phyloP scores from a whole-genome alignment of 2,888 invertebrate genomes.

The Dolomedes plantarius region DNA sequence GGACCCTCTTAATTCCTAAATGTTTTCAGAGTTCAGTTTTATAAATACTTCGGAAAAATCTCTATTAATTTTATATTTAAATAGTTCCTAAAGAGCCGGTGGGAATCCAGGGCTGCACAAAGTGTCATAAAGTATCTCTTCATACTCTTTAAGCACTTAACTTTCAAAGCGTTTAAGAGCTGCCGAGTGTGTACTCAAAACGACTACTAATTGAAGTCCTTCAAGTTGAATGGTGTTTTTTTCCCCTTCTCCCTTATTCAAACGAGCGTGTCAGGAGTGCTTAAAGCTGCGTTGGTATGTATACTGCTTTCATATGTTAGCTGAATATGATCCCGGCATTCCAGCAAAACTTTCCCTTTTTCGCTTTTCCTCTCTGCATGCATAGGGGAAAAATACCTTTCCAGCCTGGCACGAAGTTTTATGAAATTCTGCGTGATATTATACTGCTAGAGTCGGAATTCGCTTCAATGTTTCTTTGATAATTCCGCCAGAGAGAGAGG shows the following conservation, averaged over 20 bases:
- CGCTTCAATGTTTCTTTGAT: slow-evolving; percentile 12
- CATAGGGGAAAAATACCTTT: slow-evolving; percentile 1
- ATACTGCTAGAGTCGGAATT: slow-evolving; percentile 2
- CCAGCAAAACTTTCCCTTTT: slow-evolving; percentile 2
- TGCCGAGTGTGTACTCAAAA: no score
- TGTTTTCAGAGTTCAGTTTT: background rate
- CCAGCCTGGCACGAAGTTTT: background rate
- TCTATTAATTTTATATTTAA: no score
- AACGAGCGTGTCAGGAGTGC: background rate
- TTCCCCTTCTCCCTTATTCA: background rate
- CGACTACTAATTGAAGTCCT: background rate
- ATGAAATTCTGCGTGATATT: background rate
- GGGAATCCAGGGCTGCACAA: no score
- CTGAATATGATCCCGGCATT: background rate
- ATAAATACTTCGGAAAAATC: no score
- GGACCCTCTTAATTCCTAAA: no score
- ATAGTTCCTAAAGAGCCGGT: no score
- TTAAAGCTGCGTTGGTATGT: background rate
- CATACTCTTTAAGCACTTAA: no score
- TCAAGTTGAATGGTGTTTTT: background rate
- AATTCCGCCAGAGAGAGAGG: background rate
- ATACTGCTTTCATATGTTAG: background rate
- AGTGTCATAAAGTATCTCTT: no score
- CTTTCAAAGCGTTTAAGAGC: no score
- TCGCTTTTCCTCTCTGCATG: background rate